Conservation (phyloP, 2,797 vertebrate genomes). For the Sphenodon punctatus region DNA sequence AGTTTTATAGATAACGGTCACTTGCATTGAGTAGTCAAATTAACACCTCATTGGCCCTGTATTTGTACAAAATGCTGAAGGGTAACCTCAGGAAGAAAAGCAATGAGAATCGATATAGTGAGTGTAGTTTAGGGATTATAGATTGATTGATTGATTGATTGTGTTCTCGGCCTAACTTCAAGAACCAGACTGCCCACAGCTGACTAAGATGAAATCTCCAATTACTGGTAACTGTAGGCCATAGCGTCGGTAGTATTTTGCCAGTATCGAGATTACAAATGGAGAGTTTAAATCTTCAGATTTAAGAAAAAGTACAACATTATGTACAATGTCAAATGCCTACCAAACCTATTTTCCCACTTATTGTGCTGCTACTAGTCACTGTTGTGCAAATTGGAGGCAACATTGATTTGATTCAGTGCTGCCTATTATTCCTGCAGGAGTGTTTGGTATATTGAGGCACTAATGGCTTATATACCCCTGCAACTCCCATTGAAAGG, state of each 20-base stretch:
- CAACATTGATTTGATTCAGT: accelerated
- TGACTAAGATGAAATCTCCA: constrained; percentile 72
- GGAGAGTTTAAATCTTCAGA: not conserved
- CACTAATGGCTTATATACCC: not conserved
- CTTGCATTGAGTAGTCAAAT: constrained; percentile 52
- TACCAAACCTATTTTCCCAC: accelerated
- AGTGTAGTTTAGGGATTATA: constrained; percentile 57
- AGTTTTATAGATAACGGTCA: constrained; percentile 45
- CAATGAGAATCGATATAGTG: constrained; percentile 42
- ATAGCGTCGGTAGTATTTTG: not conserved
- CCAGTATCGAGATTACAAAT: accelerated
- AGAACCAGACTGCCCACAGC: constrained; percentile 47
- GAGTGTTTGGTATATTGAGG: not conserved
- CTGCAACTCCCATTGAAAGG: constrained; percentile 16
- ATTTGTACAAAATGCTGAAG: constrained; percentile 28
- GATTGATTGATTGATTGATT: constrained; percentile 70
- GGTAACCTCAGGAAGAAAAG: constrained; percentile 44
- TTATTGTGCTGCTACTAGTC: not conserved
- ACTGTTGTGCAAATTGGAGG: not conserved
- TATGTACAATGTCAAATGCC: not conserved
- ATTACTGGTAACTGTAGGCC: constrained; percentile 46
- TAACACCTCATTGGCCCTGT: constrained; percentile 33
- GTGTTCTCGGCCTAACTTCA: constrained; percentile 47
- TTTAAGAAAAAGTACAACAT: not conserved
- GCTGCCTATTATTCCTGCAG: not conserved